Evolutionary conservation across 2,113 vertebrate species (phyloP), one percentile per base, ranked within the genome.

Genomic region (Manacus vitellinus): DNA sequence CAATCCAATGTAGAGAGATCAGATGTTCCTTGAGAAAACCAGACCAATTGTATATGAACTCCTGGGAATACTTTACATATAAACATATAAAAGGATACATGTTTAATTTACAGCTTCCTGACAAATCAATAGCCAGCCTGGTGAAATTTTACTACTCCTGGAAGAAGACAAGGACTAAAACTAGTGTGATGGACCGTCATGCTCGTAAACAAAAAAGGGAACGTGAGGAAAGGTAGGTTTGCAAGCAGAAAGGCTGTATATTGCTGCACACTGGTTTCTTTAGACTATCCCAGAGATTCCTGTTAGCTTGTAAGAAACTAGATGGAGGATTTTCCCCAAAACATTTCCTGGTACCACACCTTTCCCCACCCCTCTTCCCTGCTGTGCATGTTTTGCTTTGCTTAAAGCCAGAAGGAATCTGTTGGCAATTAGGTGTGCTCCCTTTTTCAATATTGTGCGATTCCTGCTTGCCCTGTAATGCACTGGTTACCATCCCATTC

Each of bases 131-230:
- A 97, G 98, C 99, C 88, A 99, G 99, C 92, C 97, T 99, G 97
- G 99, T 99, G 91, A 99, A 99, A 61, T 99, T 99, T 94, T 99
- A 99, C 97, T 99, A 99, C 96, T 99, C 99, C 5, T 99, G 99
- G 99, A 99, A 99, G 98, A 99, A 99, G 97, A 99, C 99, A 5
- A 98, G 99, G 92, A 99, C 99, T 96, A 99, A 99, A 98, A 99
- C 99, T 49, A 99, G 99, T 2, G 98, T 99, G 97, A 99, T 99
- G 99, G 99, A 99, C 63, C 98, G 99, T 58, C 99, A 99, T 47
- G 99, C 99, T 52, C 98, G 99, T 67, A 99, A 99, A 88, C 99
- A 99, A 82, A 99, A 99, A 92, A 98, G 99, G 74, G 99, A 99
- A 92, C 97, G 99, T 54, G 99, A 99, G 35, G 99, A 99, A 90